phyloP scores from a whole-genome alignment of 2,113 vertebrate genomes.

The Egretta garzetta region DNA sequence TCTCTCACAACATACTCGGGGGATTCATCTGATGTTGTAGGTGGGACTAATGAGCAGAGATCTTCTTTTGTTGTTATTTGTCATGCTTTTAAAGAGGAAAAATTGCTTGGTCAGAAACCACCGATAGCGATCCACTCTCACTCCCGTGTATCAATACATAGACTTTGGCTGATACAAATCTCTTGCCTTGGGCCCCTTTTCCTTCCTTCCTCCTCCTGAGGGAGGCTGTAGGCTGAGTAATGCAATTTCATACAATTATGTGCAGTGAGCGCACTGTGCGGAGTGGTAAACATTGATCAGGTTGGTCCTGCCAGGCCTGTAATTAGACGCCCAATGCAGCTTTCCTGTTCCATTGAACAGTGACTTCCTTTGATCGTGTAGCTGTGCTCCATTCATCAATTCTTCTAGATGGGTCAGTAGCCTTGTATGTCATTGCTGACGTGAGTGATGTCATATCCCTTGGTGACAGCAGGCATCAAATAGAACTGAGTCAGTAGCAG shows the following conservation, averaged over 20 bases:
- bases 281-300: slow-evolving; percentile 3
- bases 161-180: slow-evolving; percentile 8
- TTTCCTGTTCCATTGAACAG: slow-evolving; percentile 45
- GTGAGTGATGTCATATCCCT: slow-evolving; percentile 57
- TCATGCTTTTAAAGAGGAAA: not conserved
- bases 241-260: slow-evolving; percentile 14
- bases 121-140: not conserved
- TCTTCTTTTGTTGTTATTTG: not conserved
- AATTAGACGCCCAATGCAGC: not conserved
- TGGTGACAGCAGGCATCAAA: not conserved
- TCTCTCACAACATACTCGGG: not conserved
- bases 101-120: not conserved
- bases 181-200: slow-evolving; percentile 51
- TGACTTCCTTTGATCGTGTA: slow-evolving; percentile 44
- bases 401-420: slow-evolving; percentile 42
- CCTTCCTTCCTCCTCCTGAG: slow-evolving; percentile 55
- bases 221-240: slow-evolving; percentile 55
- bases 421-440: slow-evolving; percentile 47
- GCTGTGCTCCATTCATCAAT: slow-evolving; percentile 8
- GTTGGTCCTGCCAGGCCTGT: slow-evolving; percentile 42
- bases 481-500: slow-evolving; percentile 45
- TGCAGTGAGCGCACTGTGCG: not conserved
- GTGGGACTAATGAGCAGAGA: not conserved
- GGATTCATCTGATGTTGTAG: not conserved
- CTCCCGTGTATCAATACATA: not conserved